Base-by-base conservation (phyloP, 2,888 invertebrate genomes). In the Trichacis sp. region DNA sequence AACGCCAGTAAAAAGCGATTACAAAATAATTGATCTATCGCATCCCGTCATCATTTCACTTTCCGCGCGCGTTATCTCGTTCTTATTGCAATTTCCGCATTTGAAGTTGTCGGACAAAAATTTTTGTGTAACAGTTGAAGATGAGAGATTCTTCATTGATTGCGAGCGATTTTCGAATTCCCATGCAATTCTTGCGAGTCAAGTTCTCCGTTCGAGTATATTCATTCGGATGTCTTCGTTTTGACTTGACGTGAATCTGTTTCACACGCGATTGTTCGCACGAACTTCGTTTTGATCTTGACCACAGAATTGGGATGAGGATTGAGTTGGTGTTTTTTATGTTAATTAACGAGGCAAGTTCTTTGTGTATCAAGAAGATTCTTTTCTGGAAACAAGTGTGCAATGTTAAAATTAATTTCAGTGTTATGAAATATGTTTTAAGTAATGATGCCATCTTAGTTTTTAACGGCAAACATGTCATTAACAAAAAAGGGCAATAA, bases 11-110 rank as follows among this genome's bases (percentile, higher is more conserved):
- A 51, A 48, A 24, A 50, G 38, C 45, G 33, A 38, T 51, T 55
- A 52, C 48, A 50, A 33, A 56, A 59, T 64, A 49, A 52, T 20
- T 42, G 48, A 62, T 64, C 51, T 43, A 49, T 40, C n/a, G 64
- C 42, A 24, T 42, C 38, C 18, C 14, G 24, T 38, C 38, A 11
- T 52, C 42, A 14, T 38, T 58, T 46, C n/a, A 11, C 17, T n/a
- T 29, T 51, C 11, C 19, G 17, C 2, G 17, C 18, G 36, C 29
- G 30, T 18, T 29, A 24, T 24, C 42, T 51, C 18, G 45, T 19
- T 15, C 19, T 40, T 45, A 19, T 45, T 15, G 1, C 45, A n/a
- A 9, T 45, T 42, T 15, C 6, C 17, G 18, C 6, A 17, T 8
- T 20, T 18, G 45, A 45, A 45, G 9, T 45, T 45, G 20, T 40